These are phyloP conservation scores for Cavia aperea DNA, from an alignment of 2,113 vertebrate genomes.

Conservation along the genomic window DNA sequence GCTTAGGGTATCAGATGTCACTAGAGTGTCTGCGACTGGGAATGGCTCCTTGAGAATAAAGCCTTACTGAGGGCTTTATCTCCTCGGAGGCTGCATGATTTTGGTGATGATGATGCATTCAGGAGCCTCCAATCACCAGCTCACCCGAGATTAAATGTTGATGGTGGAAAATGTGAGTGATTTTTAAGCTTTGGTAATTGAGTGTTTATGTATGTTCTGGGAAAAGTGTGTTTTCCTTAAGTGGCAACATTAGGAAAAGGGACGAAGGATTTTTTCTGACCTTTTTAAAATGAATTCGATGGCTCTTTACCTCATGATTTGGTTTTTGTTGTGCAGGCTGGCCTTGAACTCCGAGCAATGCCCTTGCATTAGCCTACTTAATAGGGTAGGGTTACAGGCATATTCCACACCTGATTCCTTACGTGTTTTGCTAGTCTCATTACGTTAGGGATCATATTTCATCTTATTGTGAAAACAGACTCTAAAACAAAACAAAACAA, in stretches of 20 bases:
- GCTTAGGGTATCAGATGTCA: background rate
- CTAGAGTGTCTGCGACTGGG: background rate
- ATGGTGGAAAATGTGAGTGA: background rate
- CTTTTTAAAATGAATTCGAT: conserved; percentile 40
- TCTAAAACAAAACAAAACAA: conserved; percentile 13
- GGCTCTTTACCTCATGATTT: background rate
- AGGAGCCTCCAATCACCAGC: background rate
- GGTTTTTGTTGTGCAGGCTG: background rate
- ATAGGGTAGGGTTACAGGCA: background rate
- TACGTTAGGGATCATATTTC: background rate
- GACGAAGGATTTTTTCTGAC: background rate
- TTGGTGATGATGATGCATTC: background rate
- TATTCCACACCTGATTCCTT: background rate
- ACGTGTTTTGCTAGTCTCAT: background rate
- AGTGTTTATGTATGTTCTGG: background rate
- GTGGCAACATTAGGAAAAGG: conserved; percentile 18
- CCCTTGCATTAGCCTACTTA: background rate
- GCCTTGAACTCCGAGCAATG: background rate
- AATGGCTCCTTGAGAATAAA: background rate
- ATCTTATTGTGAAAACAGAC: conserved; percentile 34
- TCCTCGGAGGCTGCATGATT: background rate
- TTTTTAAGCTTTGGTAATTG: conserved; percentile 2
- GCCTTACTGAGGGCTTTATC: conserved; percentile 28
- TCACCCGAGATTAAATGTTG: conserved; percentile 20
- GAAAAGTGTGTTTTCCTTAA: conserved; percentile 38